Base-by-base conservation (phyloP, 2,113 vertebrate species). In the Maccullochella peelii region DNA sequence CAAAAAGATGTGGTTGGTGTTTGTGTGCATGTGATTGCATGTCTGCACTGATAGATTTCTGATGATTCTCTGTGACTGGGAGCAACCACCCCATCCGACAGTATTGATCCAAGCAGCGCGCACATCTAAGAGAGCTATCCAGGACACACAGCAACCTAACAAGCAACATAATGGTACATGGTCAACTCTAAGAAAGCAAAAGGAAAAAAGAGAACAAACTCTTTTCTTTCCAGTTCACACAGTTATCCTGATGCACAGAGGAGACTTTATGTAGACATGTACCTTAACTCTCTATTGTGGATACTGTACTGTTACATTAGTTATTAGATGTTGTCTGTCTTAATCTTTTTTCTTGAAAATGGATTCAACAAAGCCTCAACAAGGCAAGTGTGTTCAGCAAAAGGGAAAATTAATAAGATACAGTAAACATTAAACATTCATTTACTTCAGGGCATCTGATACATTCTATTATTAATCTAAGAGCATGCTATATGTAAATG, bases 401-500 rank as follows among this genome's bases (percentile, higher is more conserved):
- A 86, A 80, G 67, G 27, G 58, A 30, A 66, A 79, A 88, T 91
- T 81, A 90, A 93, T 90, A 89, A 88, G 87, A 90, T 82, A 91
- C 89, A 88, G 87, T 91, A 83, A 76, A 92, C 59, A 92, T 92
- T 91, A 93, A 91, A 91, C 81, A 90, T 92, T 90, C 30, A 93
- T 91, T 86, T 85, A 83, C 92, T 93, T 76, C 0, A 79, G 87
- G 92, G 86, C 83, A 84, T 67, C 79, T 88, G 86, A 73, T 83
- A 77, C 85, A 82, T 86, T 91, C 72, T 72, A 88, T 90, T 91
- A 90, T 93, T 93, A 88, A 93, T 93, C 88, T 88, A 69, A 89
- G 85, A 69, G 85, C 75, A 61, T 73, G 85, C 77, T 79, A 33
- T 89, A 92, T 92, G 79, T 65, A 90, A 93, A 91, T 89, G 59